Conservation (phyloP, 2,888 invertebrate species). For the Linyphia triangularis region DNA sequence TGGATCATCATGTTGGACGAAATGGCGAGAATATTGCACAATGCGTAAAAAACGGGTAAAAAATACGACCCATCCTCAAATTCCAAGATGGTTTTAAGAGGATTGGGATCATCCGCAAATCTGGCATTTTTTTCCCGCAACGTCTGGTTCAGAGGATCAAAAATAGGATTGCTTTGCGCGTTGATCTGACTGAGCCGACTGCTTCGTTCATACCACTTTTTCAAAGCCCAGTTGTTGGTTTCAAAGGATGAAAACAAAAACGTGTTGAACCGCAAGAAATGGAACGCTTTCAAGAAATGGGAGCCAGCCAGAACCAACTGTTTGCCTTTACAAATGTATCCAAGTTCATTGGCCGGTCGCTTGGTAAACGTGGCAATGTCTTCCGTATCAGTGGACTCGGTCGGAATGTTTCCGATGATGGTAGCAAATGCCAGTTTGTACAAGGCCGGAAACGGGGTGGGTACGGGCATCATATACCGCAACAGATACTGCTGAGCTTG, state of each 20-base stretch:
- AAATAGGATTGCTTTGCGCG: not conserved
- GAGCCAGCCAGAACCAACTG: not conserved
- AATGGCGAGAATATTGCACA: not conserved
- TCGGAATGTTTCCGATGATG: not conserved
- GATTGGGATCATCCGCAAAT: not conserved
- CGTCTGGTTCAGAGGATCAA: not conserved
- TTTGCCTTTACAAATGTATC: not conserved
- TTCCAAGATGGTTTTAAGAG: slow-evolving; percentile 13
- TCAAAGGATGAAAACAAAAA: not conserved
- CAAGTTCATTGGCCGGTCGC: not conserved
- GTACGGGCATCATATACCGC: not conserved
- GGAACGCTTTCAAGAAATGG: not conserved
- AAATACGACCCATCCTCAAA: not conserved
- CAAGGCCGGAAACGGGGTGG: not conserved
- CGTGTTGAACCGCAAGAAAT: slow-evolving; percentile 1
- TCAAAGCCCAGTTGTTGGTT: not conserved
- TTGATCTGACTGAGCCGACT: too few species aligned
- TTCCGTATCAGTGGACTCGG: not conserved
- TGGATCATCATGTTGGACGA: not conserved
- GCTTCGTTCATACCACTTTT: not conserved
- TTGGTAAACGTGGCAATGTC: not conserved
- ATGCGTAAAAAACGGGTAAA: slow-evolving; percentile 14
- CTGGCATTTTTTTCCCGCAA: not conserved
- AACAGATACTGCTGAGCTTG: not conserved
- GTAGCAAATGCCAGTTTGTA: not conserved